Evolutionary conservation across 64 coral and sea anemone species (phyloP), one percentile per base, ranked within the genome.

Genomic region (Acropora yongei): DNA sequence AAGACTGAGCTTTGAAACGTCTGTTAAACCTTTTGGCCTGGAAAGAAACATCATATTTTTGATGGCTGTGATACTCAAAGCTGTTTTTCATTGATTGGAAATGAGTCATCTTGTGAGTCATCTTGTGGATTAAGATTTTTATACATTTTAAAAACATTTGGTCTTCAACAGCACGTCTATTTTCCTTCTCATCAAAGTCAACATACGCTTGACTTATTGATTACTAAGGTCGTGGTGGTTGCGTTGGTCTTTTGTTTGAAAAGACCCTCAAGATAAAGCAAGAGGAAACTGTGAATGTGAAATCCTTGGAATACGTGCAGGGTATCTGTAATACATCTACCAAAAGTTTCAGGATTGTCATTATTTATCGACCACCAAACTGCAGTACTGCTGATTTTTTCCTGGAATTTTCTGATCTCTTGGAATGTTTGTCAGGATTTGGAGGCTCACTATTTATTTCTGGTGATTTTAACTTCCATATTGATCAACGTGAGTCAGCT

Each of bases 281-380:
- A 83, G 80, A 83, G n/a, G 13, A 10, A 60, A 5, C 42, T 51
- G 8, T 12, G 53, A 83, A 83, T 63, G 57, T 83, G 49, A 83
- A 60, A 83, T 83, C 80, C 53, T 83, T 83, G 41, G 80, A 83
- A 83, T 83, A n/a, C 19, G 41, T n/a, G 55, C 49, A 83, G 3
- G 9, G 9, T 42, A 5, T 83, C 13, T 61, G 53, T 60, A 44
- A 57, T 51, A 83, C 57, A 53, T 51, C 16, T 48, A 50, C 78
- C 8, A 49, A 30, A 44, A n/a, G 16, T 16, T 39, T 47, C 14
- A 49, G 30, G 13, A 67, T 67, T 13, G 17, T 67, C 17, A 18
- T 67, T 67, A 18, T 74, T 0, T 74, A 74, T 74, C 16, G 72
- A 42, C 72, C 72, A 74, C 72, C 16, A 10, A 74, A 74, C 72